Conservation (phyloP, 2,797 vertebrate genomes). For the Sparidentex hasta region DNA sequence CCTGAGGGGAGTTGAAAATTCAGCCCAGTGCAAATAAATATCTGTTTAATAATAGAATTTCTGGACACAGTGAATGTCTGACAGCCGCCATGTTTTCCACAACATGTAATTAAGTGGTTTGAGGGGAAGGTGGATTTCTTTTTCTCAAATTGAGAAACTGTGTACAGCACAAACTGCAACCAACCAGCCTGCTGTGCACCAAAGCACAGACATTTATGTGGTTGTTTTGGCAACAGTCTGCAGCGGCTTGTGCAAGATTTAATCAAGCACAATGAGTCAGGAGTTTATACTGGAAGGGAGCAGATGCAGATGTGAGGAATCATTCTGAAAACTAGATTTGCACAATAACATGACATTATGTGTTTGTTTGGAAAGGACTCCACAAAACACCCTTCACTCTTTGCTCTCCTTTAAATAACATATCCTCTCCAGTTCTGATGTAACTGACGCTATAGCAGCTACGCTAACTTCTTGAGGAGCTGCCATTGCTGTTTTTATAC, state of each 20-base stretch:
- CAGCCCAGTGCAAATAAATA: background rate
- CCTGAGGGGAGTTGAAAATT: background rate
- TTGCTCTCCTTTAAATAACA: no score
- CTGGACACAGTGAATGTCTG: background rate
- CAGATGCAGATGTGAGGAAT: background rate
- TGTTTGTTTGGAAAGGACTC: no score
- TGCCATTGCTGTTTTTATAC: no score
- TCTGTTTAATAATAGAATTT: background rate
- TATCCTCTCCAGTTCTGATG: no score
- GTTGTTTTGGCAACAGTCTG: background rate
- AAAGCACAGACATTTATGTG: background rate
- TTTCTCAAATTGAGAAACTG: background rate
- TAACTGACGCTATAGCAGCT: no score
- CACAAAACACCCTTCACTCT: no score
- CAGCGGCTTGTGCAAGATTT: background rate
- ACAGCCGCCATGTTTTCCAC: background rate
- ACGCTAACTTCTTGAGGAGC: no score
- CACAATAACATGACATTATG: no score
- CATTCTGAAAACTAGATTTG: background rate
- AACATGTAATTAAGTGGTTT: background rate
- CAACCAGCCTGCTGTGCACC: background rate
- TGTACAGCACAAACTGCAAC: background rate
- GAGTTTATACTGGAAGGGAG: background rate
- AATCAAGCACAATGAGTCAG: background rate
- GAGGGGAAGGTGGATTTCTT: background rate